Conservation (phyloP, 2,888 invertebrate species). For the Augochlorella aurata region DNA sequence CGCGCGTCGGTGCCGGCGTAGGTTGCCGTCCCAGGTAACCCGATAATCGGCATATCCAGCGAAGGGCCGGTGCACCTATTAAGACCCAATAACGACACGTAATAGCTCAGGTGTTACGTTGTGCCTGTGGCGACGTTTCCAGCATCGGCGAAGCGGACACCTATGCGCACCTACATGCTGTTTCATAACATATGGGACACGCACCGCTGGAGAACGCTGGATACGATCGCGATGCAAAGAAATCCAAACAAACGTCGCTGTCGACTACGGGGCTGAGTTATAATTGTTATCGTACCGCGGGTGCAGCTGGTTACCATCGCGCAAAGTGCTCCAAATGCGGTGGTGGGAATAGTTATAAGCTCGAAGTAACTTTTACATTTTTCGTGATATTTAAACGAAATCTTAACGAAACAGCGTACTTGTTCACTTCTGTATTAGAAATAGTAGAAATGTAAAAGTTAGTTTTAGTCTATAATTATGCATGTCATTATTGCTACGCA, state of each 20-base stretch:
- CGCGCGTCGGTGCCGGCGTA: slow-evolving; percentile 36
- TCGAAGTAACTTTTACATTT: too few species aligned
- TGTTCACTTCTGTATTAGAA: too few species aligned
- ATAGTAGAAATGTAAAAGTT: too few species aligned
- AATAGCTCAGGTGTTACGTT: slow-evolving; percentile 69
- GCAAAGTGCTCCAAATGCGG: background rate
- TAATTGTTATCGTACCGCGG: background rate
- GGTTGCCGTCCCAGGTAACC: slow-evolving; percentile 70
- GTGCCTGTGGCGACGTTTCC: slow-evolving; percentile 26
- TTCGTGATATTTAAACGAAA: too few species aligned
- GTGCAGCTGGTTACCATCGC: background rate
- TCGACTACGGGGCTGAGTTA: background rate
- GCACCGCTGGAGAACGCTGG: background rate
- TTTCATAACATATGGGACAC: slow-evolving; percentile 1
- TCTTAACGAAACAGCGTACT: too few species aligned
- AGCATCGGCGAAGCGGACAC: slow-evolving; percentile 16
- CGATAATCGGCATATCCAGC: slow-evolving; percentile 77
- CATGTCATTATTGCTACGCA: too few species aligned
- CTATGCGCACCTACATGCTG: background rate
- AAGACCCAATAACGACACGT: slow-evolving; percentile 77
- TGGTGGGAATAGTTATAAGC: too few species aligned
- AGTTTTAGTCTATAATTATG: too few species aligned
- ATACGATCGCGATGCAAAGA: background rate
- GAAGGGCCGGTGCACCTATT: slow-evolving; percentile 74
- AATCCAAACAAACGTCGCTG: background rate